Conservation (phyloP, 2,888 invertebrate genomes). For the Laothoe populi region DNA sequence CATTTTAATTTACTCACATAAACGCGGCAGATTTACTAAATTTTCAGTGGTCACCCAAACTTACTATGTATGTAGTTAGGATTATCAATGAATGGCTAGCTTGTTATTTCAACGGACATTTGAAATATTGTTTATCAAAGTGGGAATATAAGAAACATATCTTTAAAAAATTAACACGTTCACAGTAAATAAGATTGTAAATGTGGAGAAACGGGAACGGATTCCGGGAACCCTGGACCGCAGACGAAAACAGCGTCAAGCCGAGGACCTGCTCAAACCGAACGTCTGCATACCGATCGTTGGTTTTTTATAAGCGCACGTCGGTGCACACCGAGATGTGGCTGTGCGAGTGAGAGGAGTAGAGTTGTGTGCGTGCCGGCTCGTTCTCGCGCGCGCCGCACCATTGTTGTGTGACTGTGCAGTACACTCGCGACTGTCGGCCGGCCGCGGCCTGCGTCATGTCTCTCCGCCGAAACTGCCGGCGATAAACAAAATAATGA, state of each 20-base stretch:
- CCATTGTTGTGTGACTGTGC: slow-evolving; percentile 69
- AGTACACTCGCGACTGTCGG: slow-evolving; percentile 74
- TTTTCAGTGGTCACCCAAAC: slow-evolving; percentile 7
- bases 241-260: slow-evolving; percentile 85
- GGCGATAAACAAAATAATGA: slow-evolving; percentile 82
- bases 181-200: not conserved
- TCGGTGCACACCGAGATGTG: slow-evolving; percentile 62
- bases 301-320: slow-evolving; percentile 80
- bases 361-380: slow-evolving; percentile 58
- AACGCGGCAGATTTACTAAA: not conserved
- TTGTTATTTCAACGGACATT: slow-evolving; percentile 1
- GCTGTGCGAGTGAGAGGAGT: slow-evolving; percentile 59
- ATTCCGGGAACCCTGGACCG: slow-evolving; percentile 75
- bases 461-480: slow-evolving; percentile 68
- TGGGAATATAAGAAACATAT: not conserved
- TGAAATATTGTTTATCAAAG: not conserved
- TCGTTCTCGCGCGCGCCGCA: slow-evolving; percentile 72
- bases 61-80: not conserved
- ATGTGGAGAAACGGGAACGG: slow-evolving; percentile 54
- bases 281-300: slow-evolving; percentile 85
- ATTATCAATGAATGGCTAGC: slow-evolving; percentile 5
- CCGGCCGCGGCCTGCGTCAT: slow-evolving; percentile 59
- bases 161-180: not conserved
- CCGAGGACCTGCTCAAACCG: slow-evolving; percentile 83
- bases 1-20: not conserved